Percentiles rank a stretch among this genome's conserved stretches.
Evolutionary conservation across 2,888 invertebrate species (phyloP).

Genomic region (Yponomeuta sedellus): DNA sequence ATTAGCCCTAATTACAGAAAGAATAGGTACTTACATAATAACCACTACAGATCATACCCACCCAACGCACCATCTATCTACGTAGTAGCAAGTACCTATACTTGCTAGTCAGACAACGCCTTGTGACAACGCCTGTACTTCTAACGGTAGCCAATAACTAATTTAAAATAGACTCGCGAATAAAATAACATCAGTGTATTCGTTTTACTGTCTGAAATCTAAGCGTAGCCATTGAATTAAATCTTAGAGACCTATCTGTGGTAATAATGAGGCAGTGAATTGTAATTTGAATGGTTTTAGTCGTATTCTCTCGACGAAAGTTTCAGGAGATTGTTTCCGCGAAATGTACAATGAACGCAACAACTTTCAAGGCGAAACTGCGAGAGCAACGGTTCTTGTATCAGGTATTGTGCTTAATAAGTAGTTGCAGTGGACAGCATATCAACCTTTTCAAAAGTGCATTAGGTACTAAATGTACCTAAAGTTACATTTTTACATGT

Average conservation of each 20-base stretch:
- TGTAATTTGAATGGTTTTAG: neutral
- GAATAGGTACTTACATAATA: too few species aligned
- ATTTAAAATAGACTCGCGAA: slow-evolving; percentile 13
- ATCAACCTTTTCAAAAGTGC: too few species aligned
- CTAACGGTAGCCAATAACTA: slow-evolving; percentile 14
- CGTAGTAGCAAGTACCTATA: neutral
- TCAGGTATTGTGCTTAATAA: slow-evolving; percentile 21
- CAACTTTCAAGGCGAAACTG: slow-evolving; percentile 23
- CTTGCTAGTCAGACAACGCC: neutral
- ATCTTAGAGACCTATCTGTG: neutral
- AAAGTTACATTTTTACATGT: too few species aligned
- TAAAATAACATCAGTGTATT: neutral
- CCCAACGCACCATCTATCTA: too few species aligned
- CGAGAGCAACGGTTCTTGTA: slow-evolving; percentile 22
- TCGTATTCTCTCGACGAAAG: neutral
- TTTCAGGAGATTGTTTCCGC: neutral
- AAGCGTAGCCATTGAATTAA: neutral
- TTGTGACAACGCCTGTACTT: slow-evolving; percentile 3
- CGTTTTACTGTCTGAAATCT: slow-evolving; percentile 3
- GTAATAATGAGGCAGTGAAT: neutral
- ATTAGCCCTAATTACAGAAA: neutral
- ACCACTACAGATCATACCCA: too few species aligned
- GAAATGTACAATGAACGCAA: slow-evolving; percentile 17
- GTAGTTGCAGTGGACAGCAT: neutral
- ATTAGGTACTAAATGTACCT: too few species aligned